A percentile compares a stretch with the other conserved stretches of the same genome.
Conservation (phyloP, 35 echinoderm and acorn worm genomes). For the Lytechinus pictus region DNA sequence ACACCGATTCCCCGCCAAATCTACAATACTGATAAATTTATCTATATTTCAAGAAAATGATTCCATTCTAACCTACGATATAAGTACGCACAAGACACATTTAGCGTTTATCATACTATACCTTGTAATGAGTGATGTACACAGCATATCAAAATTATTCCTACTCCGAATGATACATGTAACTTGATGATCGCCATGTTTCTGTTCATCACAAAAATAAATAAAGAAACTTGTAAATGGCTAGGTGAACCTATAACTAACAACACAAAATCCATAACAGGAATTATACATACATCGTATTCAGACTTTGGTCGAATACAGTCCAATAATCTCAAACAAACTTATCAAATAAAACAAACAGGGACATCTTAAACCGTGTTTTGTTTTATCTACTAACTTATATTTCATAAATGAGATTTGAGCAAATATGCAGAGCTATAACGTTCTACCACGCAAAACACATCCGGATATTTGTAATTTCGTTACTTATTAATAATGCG, state of each 20-base stretch:
- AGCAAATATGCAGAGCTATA: background rate
- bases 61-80: too few relatives aligned
- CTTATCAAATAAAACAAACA: background rate
- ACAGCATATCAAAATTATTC: background rate
- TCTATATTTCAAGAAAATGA: too few relatives aligned
- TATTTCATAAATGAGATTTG: background rate
- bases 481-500: too few relatives aligned
- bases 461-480: too few relatives aligned
- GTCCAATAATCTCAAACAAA: too few relatives aligned
- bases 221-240: background rate
- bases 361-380: background rate
- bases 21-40: too few relatives aligned
- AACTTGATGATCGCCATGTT: background rate
- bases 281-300: background rate
- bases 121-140: background rate
- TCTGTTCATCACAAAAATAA: background rate
- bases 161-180: background rate
- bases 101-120: background rate
- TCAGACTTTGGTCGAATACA: background rate
- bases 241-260: background rate
- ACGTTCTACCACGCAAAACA: background rate
- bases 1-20: too few relatives aligned
- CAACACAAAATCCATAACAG: background rate
- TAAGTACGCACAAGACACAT: too few relatives aligned
- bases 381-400: background rate